Evolutionary conservation across 2,113 vertebrate genomes (phyloP).

Genomic region (Nansenia antarctica): DNA sequence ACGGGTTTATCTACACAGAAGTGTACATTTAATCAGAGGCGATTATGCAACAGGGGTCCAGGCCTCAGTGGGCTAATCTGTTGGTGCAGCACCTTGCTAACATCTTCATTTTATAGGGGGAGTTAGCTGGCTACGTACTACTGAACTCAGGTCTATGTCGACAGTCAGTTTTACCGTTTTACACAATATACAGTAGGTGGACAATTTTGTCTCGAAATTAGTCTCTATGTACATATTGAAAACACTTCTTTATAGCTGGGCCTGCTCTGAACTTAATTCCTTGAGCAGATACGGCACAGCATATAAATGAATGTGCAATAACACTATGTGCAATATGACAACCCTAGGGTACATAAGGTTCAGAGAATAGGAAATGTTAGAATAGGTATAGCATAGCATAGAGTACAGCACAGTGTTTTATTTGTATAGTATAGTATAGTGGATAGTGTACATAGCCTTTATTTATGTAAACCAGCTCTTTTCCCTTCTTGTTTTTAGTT

Average conservation of each 20-base stretch:
- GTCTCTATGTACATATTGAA: neutral
- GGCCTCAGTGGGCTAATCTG: slow-evolving; percentile 4
- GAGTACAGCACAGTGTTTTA: no score
- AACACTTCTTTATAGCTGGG: neutral
- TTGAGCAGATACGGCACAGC: slow-evolving; percentile 15
- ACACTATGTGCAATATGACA: no score
- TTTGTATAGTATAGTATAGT: no score
- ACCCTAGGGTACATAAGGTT: no score
- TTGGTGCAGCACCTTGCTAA: slow-evolving; percentile 2
- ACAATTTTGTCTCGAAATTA: neutral
- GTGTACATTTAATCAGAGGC: slow-evolving; percentile 23
- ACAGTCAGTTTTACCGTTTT: no score
- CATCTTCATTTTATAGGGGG: neutral
- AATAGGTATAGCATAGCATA: no score
- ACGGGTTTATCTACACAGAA: slow-evolving; percentile 32
- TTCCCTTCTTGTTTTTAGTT: no score
- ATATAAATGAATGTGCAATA: no score
- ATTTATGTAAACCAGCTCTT: no score
- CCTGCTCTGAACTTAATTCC: neutral
- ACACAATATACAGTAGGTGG: neutral
- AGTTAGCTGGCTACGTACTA: neutral
- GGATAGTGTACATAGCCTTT: no score
- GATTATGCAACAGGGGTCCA: slow-evolving; percentile 19
- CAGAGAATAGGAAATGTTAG: no score
- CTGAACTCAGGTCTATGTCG: no score